phyloP scores from a whole-genome alignment of 2,888 invertebrate species.

The Chydorus sphaericus region DNA sequence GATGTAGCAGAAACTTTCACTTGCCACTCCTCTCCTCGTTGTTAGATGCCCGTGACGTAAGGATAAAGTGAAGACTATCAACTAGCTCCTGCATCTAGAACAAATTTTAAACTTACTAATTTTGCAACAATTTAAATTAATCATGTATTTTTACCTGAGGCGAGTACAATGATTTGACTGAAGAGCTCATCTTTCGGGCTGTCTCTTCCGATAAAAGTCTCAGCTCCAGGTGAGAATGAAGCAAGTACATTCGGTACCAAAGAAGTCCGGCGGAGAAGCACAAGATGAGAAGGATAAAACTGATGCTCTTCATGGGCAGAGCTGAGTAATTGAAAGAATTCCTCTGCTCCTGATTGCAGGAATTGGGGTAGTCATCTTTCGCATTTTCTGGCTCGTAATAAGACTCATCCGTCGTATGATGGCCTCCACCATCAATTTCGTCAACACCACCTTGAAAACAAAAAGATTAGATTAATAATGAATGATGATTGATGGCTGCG shows the following conservation, averaged over 20 bases:
- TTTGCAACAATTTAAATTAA: not conserved
- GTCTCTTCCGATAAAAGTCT: not conserved
- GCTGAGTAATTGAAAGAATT: too few species aligned
- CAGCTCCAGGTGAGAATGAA: constrained; percentile 3
- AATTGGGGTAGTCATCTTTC: too few species aligned
- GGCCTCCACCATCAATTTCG: too few species aligned
- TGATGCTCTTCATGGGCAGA: too few species aligned
- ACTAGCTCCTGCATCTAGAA: not conserved
- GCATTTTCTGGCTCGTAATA: too few species aligned
- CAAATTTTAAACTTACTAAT: not conserved
- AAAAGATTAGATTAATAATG: not conserved
- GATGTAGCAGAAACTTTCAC: too few species aligned
- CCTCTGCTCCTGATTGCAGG: too few species aligned
- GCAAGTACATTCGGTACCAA: constrained; percentile 8
- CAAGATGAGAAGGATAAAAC: not conserved
- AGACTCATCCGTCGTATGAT: too few species aligned
- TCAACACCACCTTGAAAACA: too few species aligned
- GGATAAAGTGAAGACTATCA: not conserved
- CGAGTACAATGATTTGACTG: not conserved
- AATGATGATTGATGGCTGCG: not conserved
- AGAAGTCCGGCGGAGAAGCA: constrained; percentile 5
- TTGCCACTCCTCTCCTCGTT: constrained; percentile 1
- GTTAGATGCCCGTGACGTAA: not conserved
- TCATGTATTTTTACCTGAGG: constrained; percentile 1
- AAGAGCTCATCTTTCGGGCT: not conserved